These are phyloP conservation scores for Ophraella communa DNA, from an alignment of 2,888 invertebrate genomes.

Conservation along the genomic window DNA sequence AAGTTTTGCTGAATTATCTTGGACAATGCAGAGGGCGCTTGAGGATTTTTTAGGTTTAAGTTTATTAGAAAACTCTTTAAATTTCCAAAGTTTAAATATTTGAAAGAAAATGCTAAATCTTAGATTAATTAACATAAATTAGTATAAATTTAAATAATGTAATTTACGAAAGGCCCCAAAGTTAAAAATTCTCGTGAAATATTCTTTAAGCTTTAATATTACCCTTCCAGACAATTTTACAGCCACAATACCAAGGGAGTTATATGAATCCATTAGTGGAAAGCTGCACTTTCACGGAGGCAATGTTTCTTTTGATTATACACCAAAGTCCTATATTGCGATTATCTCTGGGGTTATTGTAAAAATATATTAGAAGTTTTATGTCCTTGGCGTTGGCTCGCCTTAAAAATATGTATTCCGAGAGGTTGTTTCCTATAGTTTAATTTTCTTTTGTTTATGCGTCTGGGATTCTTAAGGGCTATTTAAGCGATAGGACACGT, in stretches of 20 bases:
- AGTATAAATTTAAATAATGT: too few species aligned
- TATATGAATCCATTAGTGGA: conserved; percentile 27
- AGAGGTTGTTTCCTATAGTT: conserved; percentile 7
- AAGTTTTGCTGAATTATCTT: too few species aligned
- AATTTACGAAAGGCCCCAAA: too few species aligned
- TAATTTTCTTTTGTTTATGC: conserved; percentile 12
- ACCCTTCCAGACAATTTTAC: neutral
- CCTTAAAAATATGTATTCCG: neutral
- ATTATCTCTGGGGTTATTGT: conserved; percentile 23
- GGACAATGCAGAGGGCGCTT: too few species aligned
- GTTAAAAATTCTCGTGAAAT: neutral
- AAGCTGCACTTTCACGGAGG: conserved; percentile 20
- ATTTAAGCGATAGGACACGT: neutral
- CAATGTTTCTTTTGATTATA: conserved; percentile 21
- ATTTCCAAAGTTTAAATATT: too few species aligned
- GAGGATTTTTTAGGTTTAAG: too few species aligned
- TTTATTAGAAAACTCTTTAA: too few species aligned
- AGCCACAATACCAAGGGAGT: conserved; percentile 7
- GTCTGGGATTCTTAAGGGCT: neutral
- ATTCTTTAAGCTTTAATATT: neutral
- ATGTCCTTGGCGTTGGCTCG: conserved; percentile 7
- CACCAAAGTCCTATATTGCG: conserved; percentile 25
- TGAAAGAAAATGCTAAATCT: too few species aligned
- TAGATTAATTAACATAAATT: too few species aligned
- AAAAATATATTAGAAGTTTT: conserved; percentile 17